Conservation (phyloP, 35 echinoderm and acorn worm genomes). For the Hemicentrotus pulcherrimus region DNA sequence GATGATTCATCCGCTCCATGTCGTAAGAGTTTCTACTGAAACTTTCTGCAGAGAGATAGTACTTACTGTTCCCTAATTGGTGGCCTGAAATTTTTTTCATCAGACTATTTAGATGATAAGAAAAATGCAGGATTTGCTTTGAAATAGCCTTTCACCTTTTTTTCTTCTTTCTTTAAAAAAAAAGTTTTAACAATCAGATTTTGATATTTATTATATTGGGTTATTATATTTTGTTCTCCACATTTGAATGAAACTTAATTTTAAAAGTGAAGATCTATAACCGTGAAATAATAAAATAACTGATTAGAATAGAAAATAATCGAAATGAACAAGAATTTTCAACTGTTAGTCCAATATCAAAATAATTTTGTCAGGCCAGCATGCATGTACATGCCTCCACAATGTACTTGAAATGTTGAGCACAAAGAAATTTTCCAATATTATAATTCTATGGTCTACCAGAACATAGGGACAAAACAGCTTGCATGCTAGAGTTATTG, state of each 20-base stretch:
- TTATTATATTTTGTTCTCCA: too few relatives aligned
- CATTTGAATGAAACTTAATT: too few relatives aligned
- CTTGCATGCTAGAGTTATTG: slow-evolving; percentile 44
- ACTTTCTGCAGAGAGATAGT: not conserved
- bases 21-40: not conserved
- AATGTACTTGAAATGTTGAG: not conserved
- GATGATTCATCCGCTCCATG: not conserved
- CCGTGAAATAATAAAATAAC: not conserved
- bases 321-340: not conserved
- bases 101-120: too few relatives aligned
- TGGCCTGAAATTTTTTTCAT: not conserved
- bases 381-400: not conserved
- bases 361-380: not conserved
- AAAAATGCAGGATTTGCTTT: too few relatives aligned
- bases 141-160: too few relatives aligned
- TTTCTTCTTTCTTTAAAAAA: too few relatives aligned
- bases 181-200: too few relatives aligned
- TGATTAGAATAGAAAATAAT: not conserved
- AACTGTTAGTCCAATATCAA: not conserved
- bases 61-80: not conserved
- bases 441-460: not conserved
- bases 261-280: not conserved
- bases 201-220: too few relatives aligned
- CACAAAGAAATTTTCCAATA: not conserved
- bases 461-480: not conserved